Percentiles rank a stretch among this genome's conserved stretches.
Evolutionary conservation across 92 coral and sea anemone species (phyloP).

Genomic region (Palythoa caribaeorum): DNA sequence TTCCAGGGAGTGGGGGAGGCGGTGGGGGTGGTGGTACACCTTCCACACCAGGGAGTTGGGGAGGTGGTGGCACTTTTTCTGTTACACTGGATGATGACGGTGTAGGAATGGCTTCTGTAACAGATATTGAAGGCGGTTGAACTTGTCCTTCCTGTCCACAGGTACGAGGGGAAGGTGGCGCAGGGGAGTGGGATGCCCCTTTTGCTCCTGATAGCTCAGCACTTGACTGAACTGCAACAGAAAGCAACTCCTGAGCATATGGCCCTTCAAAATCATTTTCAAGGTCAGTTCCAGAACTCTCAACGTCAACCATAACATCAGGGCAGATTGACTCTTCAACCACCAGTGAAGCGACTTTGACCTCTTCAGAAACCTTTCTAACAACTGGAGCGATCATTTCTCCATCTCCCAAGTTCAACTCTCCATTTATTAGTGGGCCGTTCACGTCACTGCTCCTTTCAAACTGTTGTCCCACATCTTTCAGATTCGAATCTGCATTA

Average conservation of each 20-base stretch:
- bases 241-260: conserved; percentile 21
- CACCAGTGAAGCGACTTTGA: conserved; percentile 32
- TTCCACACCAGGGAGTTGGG: conserved; percentile 59
- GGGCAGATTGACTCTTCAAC: conserved; percentile 25
- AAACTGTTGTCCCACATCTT: neutral
- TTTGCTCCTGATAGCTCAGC: conserved; percentile 15
- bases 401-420: conserved; percentile 10
- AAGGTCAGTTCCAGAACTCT: conserved; percentile 29
- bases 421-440: neutral
- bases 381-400: neutral
- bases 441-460: neutral
- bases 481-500: conserved; percentile 15
- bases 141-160: conserved; percentile 20
- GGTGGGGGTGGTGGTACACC: conserved; percentile 74
- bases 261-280: neutral
- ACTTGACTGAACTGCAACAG: conserved; percentile 35
- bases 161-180: conserved; percentile 57
- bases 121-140: conserved; percentile 15
- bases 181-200: neutral
- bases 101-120: conserved; percentile 52
- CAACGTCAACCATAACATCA: conserved; percentile 48
- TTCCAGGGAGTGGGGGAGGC: conserved; percentile 77
- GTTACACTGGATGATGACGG: conserved; percentile 73
- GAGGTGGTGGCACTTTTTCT: conserved; percentile 66
- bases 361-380: conserved; percentile 44